Base-by-base conservation (phyloP, 2,797 vertebrate genomes). In the Gambusia yucatana region DNA sequence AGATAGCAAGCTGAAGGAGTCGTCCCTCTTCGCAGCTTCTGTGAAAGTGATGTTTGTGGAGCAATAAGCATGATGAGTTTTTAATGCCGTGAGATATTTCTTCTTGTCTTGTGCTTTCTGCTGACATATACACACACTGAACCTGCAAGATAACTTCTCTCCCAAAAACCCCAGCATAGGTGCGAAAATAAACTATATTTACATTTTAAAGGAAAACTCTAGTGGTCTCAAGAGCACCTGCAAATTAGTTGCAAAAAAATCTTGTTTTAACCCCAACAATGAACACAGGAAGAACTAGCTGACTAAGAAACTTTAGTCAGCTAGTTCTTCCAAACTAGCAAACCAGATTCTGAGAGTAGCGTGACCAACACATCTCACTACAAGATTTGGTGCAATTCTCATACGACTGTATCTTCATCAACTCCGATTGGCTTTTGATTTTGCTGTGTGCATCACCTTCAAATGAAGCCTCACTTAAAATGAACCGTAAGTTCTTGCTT, bases 61-160 rank as follows among this genome's bases (percentile, higher is more conserved):
- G 84, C 84, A 87, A 91, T 88, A 87, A 83, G 74, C 76, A 82
- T 88, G 82, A 90, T 93, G 78, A 77, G 41, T 73, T 91, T 92
- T 91, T 93, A 93, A 91, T 92, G 82, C 81, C 47, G 48, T 28
- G 30, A 52, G 61, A 75, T 83, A 75, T 91, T 88, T 88, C 70
- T 80, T 59, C 74, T 39, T 46, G 10, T 76, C 44, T 73, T 44
- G 36, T 33, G 59, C 69, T 91, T 91, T 87, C 75, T 85, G 83
- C 85, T 89, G 84, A 91, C 77, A 75, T 57, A 46, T 43, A 82
- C 76, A 50, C 63, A 77, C 67, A 17, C 25, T 44, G 11, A 70
- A n/a, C 43, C 25, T 16, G 4, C 28, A 14, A 70, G 41, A 70
- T 46, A 71, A 74, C 28, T 47, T 13, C 20, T 63, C 30, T 46